A percentile compares a stretch with the other conserved stretches of the same genome.
phyloP scores from a whole-genome alignment of 1,140 invertebrate species.

The Geopemphigus sp. region DNA sequence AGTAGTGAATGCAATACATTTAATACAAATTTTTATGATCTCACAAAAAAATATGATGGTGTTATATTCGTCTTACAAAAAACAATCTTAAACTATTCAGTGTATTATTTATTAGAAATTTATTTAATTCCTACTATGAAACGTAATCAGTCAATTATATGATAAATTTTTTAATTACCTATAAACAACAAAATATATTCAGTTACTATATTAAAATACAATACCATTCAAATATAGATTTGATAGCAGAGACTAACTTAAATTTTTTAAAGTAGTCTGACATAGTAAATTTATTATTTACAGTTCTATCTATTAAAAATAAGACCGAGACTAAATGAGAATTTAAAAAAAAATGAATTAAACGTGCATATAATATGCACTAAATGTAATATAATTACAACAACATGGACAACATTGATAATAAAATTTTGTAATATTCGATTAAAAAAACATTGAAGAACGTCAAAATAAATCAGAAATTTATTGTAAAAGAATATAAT shows the following conservation, averaged over 20 bases:
- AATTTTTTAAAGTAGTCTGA: not conserved
- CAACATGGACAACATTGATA: not conserved
- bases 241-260: not conserved
- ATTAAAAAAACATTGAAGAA: too few species aligned
- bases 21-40: conserved; percentile 12
- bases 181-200: not conserved
- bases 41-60: not conserved
- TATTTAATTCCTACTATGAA: not conserved
- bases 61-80: not conserved
- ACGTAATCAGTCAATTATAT: conserved; percentile 12
- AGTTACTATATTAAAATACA: not conserved
- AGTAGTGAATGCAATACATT: conserved; percentile 1
- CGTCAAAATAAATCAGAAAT: too few species aligned
- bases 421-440: too few species aligned
- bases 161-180: not conserved
- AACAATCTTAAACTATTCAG: not conserved
- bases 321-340: not conserved
- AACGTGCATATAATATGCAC: not conserved
- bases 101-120: not conserved
- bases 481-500: too few species aligned
- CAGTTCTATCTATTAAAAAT: not conserved
- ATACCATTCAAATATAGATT: not conserved
- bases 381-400: not conserved
- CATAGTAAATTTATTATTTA: not conserved
- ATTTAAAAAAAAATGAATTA: not conserved